These are phyloP conservation scores for Chloroceryle inda DNA, from an alignment of 2,797 vertebrate species.

Conservation along the genomic window DNA sequence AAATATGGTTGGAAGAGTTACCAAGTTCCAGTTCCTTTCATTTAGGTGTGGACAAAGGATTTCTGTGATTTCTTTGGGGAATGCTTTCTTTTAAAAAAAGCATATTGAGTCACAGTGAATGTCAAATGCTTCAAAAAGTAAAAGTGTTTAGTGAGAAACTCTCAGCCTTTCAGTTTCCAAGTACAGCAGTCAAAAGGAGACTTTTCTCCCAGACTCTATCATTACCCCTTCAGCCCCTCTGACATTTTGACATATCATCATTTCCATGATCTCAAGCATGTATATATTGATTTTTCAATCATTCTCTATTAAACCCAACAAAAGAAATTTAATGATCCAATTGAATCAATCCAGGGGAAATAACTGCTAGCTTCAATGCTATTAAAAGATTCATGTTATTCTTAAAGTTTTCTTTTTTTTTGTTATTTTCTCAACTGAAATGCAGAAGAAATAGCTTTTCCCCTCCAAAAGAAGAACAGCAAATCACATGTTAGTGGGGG, in stretches of 20 bases:
- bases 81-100: constrained; percentile 51
- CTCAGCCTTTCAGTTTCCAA: constrained; percentile 80
- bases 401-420: constrained; percentile 55
- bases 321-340: constrained; percentile 77
- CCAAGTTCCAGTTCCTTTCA: constrained; percentile 26
- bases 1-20: constrained; percentile 39
- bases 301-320: constrained; percentile 77
- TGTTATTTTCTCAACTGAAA: constrained; percentile 39
- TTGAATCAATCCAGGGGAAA: constrained; percentile 75
- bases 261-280: constrained; percentile 82
- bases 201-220: constrained; percentile 79
- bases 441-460: constrained; percentile 11
- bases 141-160: constrained; percentile 78
- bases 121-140: constrained; percentile 77
- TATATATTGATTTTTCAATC: constrained; percentile 83
- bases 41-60: constrained; percentile 54
- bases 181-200: constrained; percentile 77
- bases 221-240: constrained; percentile 81
- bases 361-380: constrained; percentile 67
- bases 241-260: constrained; percentile 87
- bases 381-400: constrained; percentile 60
- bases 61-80: constrained; percentile 77
- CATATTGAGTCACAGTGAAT: constrained; percentile 64
- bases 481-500: neutral
- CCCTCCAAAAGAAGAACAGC: neutral